phyloP scores from a whole-genome alignment of 1,140 invertebrate species.

The Trigoniulus corallinus region DNA sequence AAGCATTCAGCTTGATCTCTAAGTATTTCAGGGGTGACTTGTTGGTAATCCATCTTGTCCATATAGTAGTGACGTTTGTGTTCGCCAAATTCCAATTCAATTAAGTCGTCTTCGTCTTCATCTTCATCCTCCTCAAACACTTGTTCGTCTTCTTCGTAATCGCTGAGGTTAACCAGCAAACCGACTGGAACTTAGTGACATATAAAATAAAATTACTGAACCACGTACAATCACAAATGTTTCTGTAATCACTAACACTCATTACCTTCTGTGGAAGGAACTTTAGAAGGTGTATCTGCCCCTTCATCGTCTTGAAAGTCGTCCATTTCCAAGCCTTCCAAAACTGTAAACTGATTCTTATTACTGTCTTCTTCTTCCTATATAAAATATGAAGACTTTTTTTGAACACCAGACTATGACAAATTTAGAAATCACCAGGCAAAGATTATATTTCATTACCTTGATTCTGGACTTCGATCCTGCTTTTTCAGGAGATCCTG shows the following conservation, averaged over 20 bases:
- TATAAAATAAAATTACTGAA: too few relatives aligned
- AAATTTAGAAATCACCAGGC: too few relatives aligned
- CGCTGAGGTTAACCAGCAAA: neutral
- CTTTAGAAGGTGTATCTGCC: too few relatives aligned
- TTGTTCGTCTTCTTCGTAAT: constrained; percentile 13
- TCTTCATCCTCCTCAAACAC: constrained; percentile 7
- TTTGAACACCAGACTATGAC: too few relatives aligned
- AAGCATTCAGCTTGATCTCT: constrained; percentile 70
- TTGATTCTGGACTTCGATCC: neutral
- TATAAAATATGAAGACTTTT: too few relatives aligned
- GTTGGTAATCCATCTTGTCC: constrained; percentile 63
- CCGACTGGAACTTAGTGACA: too few relatives aligned
- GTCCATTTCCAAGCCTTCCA: neutral
- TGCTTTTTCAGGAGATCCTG: neutral
- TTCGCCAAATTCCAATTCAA: constrained; percentile 52
- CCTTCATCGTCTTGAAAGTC: neutral
- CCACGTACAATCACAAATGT: too few relatives aligned
- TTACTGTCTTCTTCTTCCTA: too few relatives aligned
- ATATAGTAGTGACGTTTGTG: constrained; percentile 85
- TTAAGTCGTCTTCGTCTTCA: constrained; percentile 16
- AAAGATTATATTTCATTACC: neutral
- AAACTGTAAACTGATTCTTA: too few relatives aligned
- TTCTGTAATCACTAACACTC: too few relatives aligned
- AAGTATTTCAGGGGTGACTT: constrained; percentile 47
- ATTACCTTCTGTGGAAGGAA: too few relatives aligned